phyloP scores from a whole-genome alignment of 92 coral and sea anemone species.

The Anthopleura xanthogrammica region DNA sequence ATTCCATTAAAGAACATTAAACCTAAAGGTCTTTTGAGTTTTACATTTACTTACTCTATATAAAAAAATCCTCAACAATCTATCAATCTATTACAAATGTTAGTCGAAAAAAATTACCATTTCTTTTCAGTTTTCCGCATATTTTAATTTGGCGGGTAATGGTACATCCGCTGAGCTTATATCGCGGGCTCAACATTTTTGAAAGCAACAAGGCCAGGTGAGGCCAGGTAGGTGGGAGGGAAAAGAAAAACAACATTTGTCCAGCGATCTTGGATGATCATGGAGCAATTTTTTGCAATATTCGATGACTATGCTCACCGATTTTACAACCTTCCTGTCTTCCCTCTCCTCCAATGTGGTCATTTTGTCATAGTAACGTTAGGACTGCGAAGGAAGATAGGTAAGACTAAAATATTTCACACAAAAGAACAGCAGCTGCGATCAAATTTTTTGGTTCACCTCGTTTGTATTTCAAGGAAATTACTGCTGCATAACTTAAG shows the following conservation, averaged over 20 bases:
- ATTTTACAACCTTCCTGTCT: constrained; percentile 59
- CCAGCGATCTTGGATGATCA: constrained; percentile 1
- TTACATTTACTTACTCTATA: no score
- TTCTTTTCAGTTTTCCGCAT: not conserved
- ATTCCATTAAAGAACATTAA: no score
- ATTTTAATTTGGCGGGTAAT: not conserved
- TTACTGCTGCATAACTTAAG: no score
- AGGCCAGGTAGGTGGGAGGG: no score
- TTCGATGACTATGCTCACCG: constrained; percentile 57
- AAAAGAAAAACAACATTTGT: not conserved
- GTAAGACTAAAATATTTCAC: constrained; percentile 31
- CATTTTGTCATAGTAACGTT: constrained; percentile 69
- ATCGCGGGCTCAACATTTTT: not conserved
- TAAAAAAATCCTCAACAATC: no score
- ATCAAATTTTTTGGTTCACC: no score
- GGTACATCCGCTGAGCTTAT: not conserved
- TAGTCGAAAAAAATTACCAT: no score
- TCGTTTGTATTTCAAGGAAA: not conserved
- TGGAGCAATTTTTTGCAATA: constrained; percentile 49
- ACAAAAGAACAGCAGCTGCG: not conserved
- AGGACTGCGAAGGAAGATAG: constrained; percentile 65
- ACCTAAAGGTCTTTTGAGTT: no score
- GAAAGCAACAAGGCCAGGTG: not conserved
- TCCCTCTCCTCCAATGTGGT: constrained; percentile 66
- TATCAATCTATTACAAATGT: no score